These are phyloP conservation scores for Azorinus chamasolen DNA, from an alignment of 2,888 invertebrate species.

Conservation along the genomic window DNA sequence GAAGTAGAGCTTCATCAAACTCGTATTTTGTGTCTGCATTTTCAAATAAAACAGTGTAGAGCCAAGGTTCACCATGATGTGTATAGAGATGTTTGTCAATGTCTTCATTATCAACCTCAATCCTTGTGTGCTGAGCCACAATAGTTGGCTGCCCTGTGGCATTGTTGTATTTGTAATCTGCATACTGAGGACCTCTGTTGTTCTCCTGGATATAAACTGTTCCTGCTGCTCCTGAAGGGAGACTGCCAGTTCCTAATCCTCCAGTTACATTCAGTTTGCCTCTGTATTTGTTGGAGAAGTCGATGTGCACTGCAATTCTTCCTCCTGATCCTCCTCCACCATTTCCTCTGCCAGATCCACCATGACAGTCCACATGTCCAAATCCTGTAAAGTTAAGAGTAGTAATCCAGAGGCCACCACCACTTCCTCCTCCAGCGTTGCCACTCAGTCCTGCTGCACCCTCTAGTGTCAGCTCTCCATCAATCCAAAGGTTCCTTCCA, in stretches of 20 bases:
- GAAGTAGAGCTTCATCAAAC: constrained; percentile 75
- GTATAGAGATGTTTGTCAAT: constrained; percentile 72
- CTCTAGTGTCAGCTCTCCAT: constrained; percentile 72
- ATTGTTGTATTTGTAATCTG: constrained; percentile 75
- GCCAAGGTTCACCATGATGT: constrained; percentile 75
- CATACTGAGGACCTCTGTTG: constrained; percentile 78
- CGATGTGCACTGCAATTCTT: constrained; percentile 71
- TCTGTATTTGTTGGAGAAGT: constrained; percentile 70
- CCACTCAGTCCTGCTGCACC: constrained; percentile 68
- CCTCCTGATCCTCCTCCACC: constrained; percentile 78
- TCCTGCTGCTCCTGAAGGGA: constrained; percentile 78
- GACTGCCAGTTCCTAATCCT: constrained; percentile 65
- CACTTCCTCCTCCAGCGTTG: constrained; percentile 76
- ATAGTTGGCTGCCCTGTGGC: constrained; percentile 41
- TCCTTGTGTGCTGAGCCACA: constrained; percentile 67
- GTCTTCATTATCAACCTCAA: constrained; percentile 76
- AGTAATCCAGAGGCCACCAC: constrained; percentile 72
- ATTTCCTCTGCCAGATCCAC: constrained; percentile 65
- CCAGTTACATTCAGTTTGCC: constrained; percentile 72
- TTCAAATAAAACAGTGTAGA: constrained; percentile 74
- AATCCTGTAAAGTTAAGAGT: constrained; percentile 78
- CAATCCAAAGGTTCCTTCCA: constrained; percentile 71
- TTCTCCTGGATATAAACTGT: constrained; percentile 78
- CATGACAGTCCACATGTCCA: constrained; percentile 74
- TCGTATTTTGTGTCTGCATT: constrained; percentile 65